A percentile compares a stretch with the other conserved stretches of the same genome.
Conservation (phyloP, 2,797 vertebrate species). For the Melanotaenia parkinsoni region DNA sequence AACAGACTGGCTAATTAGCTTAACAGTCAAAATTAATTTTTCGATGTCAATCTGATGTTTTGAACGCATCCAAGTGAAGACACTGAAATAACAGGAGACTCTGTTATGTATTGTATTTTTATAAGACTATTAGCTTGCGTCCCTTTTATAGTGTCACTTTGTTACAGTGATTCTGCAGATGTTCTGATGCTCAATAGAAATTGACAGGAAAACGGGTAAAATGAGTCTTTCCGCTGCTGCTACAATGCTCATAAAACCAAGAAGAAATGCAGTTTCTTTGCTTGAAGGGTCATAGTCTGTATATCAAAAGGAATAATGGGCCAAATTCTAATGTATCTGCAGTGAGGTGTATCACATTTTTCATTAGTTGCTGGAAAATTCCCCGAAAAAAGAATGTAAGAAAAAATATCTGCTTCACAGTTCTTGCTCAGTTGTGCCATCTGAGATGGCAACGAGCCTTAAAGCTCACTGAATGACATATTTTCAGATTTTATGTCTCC, state of each 20-base stretch:
- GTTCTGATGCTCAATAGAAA: background rate
- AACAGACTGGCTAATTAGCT: background rate
- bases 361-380: background rate
- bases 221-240: background rate
- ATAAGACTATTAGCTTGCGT: background rate
- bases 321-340: background rate
- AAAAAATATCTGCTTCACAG: background rate
- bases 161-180: background rate
- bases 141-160: background rate
- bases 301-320: background rate
- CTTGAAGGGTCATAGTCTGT: background rate
- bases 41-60: background rate
- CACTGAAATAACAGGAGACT: background rate
- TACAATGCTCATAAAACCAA: background rate
- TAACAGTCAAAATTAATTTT: background rate
- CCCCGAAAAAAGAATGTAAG: background rate
- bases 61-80: background rate
- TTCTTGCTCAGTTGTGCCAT: background rate
- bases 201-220: background rate
- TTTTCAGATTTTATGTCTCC: constrained; percentile 1
- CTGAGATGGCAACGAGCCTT: background rate
- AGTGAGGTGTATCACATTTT: background rate
- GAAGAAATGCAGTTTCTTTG: background rate
- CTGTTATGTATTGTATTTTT: background rate
- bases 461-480: background rate